These are phyloP conservation scores for Cynopterus sphinx DNA, from an alignment of 2,797 vertebrate species.

Conservation along the genomic window DNA sequence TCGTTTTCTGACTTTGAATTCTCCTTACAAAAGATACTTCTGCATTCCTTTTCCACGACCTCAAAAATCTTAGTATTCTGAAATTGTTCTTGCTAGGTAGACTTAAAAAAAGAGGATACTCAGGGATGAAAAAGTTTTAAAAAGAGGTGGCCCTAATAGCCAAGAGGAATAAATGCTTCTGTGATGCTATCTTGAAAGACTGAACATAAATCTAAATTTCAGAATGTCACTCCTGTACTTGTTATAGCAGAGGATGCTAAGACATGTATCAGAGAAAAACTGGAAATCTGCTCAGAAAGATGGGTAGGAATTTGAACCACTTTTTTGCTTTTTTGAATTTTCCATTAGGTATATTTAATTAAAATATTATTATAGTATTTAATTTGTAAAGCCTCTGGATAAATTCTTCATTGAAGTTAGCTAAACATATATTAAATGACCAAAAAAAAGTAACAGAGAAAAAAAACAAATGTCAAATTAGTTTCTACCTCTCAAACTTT, in stretches of 20 bases:
- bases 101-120: background rate
- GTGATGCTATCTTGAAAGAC: background rate
- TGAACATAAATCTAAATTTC: background rate
- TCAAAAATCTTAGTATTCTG: background rate
- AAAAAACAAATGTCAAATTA: slow-evolving; percentile 6
- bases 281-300: background rate
- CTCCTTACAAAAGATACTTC: background rate
- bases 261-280: background rate
- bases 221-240: background rate
- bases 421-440: slow-evolving; percentile 48
- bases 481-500: slow-evolving; percentile 27
- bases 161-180: background rate
- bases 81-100: background rate
- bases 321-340: background rate
- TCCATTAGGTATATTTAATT: slow-evolving; percentile 32
- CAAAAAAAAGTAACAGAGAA: slow-evolving; percentile 13
- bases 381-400: background rate
- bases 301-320: background rate
- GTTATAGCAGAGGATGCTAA: background rate
- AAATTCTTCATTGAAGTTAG: slow-evolving; percentile 16
- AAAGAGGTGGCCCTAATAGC: background rate
- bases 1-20: background rate
- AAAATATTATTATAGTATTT: slow-evolving; percentile 29
- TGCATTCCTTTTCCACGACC: background rate
- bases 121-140: background rate